Conservation (phyloP, 1,140 invertebrate genomes). For the Delia radicum region DNA sequence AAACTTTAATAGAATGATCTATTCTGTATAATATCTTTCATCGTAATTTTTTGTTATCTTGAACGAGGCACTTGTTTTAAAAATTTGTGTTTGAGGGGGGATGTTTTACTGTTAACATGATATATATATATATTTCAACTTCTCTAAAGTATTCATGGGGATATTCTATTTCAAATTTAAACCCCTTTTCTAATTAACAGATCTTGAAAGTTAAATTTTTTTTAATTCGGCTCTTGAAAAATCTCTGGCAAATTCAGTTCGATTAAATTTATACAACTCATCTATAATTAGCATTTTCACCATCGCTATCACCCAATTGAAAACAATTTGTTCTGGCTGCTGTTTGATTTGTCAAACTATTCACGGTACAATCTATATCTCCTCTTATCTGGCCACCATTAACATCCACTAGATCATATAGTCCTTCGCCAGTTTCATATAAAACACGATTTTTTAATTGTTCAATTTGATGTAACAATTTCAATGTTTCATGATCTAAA, state of each 20-base stretch:
- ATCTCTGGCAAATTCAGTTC: not conserved
- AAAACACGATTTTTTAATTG: conserved; percentile 51
- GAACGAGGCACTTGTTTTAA: not conserved
- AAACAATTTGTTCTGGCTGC: not conserved
- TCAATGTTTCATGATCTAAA: conserved; percentile 48
- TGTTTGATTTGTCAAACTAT: not conserved
- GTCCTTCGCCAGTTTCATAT: conserved; percentile 47
- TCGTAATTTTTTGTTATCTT: not conserved
- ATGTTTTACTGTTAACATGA: not conserved
- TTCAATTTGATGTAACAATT: conserved; percentile 51
- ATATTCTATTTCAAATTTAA: not conserved
- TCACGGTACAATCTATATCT: not conserved
- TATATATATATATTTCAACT: not conserved
- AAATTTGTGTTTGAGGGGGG: not conserved
- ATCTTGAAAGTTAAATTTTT: not conserved
- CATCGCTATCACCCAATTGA: conserved; percentile 14
- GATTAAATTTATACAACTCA: not conserved
- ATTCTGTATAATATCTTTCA: too few relatives aligned
- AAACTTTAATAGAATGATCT: too few relatives aligned
- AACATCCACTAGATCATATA: conserved; percentile 28
- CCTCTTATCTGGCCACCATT: not conserved
- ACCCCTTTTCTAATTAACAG: not conserved
- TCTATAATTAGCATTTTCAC: conserved; percentile 16
- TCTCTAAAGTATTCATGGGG: too few relatives aligned
- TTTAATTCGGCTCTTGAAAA: not conserved